These are phyloP conservation scores for Amaurobius ferox DNA, from an alignment of 2,888 invertebrate genomes.

Conservation along the genomic window DNA sequence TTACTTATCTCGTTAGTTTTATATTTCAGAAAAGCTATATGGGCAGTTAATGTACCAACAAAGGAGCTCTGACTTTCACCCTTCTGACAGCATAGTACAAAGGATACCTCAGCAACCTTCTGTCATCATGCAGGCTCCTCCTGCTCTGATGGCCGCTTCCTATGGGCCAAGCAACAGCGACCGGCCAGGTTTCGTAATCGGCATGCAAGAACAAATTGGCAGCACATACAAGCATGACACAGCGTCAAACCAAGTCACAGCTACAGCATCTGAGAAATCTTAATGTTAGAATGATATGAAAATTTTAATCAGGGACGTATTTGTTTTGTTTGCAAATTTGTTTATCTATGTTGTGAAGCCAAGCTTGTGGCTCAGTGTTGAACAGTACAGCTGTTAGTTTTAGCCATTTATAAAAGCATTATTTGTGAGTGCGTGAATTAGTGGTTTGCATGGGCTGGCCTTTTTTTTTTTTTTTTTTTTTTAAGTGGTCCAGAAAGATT, in stretches of 20 bases:
- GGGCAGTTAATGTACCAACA: slow-evolving; percentile 62
- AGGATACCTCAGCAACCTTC: slow-evolving; percentile 54
- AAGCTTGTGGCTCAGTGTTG: too few species aligned
- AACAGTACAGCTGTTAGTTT: too few species aligned
- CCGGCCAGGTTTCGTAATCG: background rate
- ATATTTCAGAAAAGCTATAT: slow-evolving; percentile 52
- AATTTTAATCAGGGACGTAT: slow-evolving; percentile 39
- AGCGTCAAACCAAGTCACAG: slow-evolving; percentile 32
- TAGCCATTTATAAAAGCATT: too few species aligned
- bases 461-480: too few species aligned
- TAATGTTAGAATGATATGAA: background rate
- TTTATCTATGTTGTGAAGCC: background rate
- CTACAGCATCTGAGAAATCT: slow-evolving; percentile 6
- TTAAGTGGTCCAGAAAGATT: too few species aligned
- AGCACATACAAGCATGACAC: background rate
- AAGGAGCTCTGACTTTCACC: slow-evolving; percentile 8
- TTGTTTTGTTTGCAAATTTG: slow-evolving; percentile 22
- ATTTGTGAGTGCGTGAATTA: too few species aligned
- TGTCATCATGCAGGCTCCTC: slow-evolving; percentile 74
- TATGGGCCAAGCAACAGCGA: slow-evolving; percentile 26
- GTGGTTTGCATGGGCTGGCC: too few species aligned
- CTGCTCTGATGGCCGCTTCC: slow-evolving; percentile 38
- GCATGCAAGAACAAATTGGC: background rate
- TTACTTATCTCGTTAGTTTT: too few species aligned
- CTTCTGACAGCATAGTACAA: slow-evolving; percentile 5